Conservation (phyloP, 1,140 invertebrate species). For the Trinorchestia longiramus region DNA sequence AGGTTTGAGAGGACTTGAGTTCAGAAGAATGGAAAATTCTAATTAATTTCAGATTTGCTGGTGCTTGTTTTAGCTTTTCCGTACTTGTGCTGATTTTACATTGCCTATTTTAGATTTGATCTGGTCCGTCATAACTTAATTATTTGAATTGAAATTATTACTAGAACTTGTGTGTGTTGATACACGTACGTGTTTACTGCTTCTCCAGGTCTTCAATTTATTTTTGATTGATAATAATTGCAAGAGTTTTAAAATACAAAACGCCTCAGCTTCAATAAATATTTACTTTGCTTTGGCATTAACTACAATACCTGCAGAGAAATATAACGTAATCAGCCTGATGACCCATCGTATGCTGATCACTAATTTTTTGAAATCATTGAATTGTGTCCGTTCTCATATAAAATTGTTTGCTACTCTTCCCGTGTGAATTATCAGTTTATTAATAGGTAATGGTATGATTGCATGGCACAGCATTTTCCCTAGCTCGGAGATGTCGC, state of each 20-base stretch:
- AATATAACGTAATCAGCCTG: not conserved
- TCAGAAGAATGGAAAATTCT: not conserved
- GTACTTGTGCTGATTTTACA: not conserved
- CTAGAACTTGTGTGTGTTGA: not conserved
- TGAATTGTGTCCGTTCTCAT: not conserved
- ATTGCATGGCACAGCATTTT: too few relatives aligned
- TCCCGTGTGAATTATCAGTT: not conserved
- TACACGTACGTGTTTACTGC: not conserved
- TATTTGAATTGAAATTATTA: not conserved
- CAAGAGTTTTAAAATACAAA: not conserved
- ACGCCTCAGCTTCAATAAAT: not conserved
- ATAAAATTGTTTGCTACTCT: not conserved
- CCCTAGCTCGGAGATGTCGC: not conserved
- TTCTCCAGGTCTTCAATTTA: not conserved
- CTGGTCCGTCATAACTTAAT: not conserved
- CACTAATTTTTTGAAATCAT: not conserved
- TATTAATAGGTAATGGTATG: not conserved
- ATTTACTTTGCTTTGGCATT: not conserved
- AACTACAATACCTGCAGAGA: not conserved
- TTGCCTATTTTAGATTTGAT: not conserved
- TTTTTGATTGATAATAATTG: not conserved
- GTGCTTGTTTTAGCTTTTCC: not conserved
- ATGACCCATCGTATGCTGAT: not conserved
- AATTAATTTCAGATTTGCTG: not conserved
- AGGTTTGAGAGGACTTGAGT: not conserved